Percentiles rank a stretch among this genome's conserved stretches.
Conservation (phyloP, 2,113 vertebrate genomes). For the Bubo blakistoni region DNA sequence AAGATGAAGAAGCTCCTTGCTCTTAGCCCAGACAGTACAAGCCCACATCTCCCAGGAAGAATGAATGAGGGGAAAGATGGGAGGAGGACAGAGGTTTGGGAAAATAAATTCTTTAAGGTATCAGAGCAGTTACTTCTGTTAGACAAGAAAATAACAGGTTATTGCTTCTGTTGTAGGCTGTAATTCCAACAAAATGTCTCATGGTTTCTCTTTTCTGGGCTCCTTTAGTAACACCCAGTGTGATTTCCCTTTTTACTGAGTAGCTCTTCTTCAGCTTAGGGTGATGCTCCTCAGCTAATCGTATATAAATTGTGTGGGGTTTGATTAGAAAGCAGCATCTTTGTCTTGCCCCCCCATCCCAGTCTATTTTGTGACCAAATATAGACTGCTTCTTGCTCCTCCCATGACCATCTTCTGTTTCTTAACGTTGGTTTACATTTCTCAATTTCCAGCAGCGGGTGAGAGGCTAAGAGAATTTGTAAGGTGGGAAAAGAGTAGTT, state of each 20-base stretch:
- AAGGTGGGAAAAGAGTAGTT: background rate
- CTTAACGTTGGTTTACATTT: background rate
- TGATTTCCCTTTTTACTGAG: background rate
- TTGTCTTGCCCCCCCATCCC: background rate
- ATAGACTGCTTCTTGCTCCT: background rate
- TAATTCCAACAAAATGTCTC: background rate
- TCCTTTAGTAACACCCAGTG: background rate
- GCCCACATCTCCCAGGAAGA: background rate
- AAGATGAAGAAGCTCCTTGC: background rate
- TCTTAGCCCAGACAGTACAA: rapidly evolving
- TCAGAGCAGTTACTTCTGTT: background rate
- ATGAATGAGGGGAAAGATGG: background rate
- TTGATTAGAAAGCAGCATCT: background rate
- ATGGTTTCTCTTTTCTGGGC: background rate
- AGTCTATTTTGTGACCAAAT: background rate
- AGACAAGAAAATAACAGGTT: background rate
- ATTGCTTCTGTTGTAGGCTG: background rate
- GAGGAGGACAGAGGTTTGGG: background rate
- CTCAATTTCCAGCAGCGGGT: background rate
- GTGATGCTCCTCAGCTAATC: background rate
- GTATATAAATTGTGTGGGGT: background rate
- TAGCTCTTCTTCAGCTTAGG: background rate
- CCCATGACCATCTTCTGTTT: rapidly evolving
- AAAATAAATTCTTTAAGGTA: background rate
- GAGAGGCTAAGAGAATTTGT: background rate